phyloP scores from a whole-genome alignment of 2,113 vertebrate genomes.

The Gnathonemus echidnorhynchus region DNA sequence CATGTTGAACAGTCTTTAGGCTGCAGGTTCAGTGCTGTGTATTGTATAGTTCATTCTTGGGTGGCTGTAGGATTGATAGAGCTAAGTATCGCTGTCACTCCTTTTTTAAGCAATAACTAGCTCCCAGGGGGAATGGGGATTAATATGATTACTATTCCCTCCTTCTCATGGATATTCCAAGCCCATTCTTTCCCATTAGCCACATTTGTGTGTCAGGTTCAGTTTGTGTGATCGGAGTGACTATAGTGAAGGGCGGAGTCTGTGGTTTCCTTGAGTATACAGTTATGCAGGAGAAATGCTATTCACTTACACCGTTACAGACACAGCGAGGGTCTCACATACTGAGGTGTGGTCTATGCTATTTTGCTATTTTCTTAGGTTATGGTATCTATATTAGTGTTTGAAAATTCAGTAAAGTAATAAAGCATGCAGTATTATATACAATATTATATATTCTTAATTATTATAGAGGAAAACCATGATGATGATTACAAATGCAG shows the following conservation, averaged over 20 bases:
- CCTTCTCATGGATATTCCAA: constrained; percentile 7
- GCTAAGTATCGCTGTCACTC: neutral
- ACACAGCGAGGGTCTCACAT: neutral
- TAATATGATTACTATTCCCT: constrained; percentile 13
- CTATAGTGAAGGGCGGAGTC: neutral
- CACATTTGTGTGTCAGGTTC: constrained; percentile 25
- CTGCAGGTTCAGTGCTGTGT: neutral
- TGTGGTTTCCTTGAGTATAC: neutral
- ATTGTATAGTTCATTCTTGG: neutral
- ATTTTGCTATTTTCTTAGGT: neutral
- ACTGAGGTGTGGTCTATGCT: neutral
- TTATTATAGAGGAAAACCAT: neutral
- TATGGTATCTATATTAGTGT: neutral
- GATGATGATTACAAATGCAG: neutral
- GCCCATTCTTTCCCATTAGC: constrained; percentile 13
- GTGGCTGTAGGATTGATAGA: neutral
- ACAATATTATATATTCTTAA: neutral
- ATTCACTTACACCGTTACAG: neutral
- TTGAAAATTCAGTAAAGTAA: neutral
- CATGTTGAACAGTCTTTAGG: neutral
- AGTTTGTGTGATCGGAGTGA: constrained; percentile 30
- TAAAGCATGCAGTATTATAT: neutral
- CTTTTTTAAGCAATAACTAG: neutral
- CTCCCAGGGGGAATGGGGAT: neutral
- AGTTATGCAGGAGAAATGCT: constrained; percentile 13